Evolutionary conservation across 2,888 invertebrate species (phyloP).

Genomic region (Drosophila macrothrix): DNA sequence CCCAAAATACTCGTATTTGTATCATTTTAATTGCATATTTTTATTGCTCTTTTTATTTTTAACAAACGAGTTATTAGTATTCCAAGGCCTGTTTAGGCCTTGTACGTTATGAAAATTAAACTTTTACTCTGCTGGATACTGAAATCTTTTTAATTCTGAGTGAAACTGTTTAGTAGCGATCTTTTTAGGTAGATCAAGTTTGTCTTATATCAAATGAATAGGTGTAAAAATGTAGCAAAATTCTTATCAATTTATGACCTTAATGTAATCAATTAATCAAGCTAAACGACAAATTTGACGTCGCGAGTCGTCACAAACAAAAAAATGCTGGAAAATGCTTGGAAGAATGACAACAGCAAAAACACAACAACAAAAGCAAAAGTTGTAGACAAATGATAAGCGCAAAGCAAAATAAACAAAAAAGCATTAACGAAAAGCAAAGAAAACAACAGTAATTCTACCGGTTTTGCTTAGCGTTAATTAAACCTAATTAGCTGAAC

Average conservation of each 20-base stretch:
- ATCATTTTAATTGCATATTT: background rate
- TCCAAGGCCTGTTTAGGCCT: background rate
- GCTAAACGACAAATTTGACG: conserved; percentile 39
- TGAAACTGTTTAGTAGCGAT: background rate
- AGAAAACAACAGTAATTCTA: conserved; percentile 38
- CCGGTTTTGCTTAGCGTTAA: conserved; percentile 63
- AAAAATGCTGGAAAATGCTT: conserved; percentile 2
- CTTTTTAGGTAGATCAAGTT: background rate
- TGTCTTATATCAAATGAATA: no score
- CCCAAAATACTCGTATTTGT: background rate
- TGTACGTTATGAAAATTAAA: background rate
- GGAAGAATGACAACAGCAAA: conserved; percentile 20
- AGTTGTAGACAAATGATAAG: conserved; percentile 46
- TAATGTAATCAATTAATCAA: conserved; percentile 61
- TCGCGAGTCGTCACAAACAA: conserved; percentile 6
- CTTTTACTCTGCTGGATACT: background rate
- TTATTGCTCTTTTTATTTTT: background rate
- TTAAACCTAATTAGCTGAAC: conserved; percentile 68
- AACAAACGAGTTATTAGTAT: conserved; percentile 8
- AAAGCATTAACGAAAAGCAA: conserved; percentile 21
- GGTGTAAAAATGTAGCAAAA: conserved; percentile 2
- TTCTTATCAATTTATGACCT: conserved; percentile 59
- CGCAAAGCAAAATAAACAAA: conserved; percentile 50
- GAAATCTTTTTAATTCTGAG: background rate
- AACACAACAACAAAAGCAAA: conserved; percentile 10